Conservation (phyloP, 1,140 invertebrate species). For the Rhopalosiphum maidis region DNA sequence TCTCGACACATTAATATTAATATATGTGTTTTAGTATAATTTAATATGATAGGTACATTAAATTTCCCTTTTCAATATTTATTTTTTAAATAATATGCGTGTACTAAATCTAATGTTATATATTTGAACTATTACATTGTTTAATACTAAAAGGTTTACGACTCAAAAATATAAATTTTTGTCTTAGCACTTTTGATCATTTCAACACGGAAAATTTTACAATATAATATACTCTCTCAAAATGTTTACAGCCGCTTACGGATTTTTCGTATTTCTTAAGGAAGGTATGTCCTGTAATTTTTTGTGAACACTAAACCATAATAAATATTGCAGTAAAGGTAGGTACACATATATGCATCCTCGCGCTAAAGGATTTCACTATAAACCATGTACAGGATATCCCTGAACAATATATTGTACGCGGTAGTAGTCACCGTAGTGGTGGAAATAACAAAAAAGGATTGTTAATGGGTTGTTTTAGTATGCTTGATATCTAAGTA, state of each 20-base stretch:
- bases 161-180: not conserved
- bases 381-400: too few relatives aligned
- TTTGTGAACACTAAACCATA: too few relatives aligned
- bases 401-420: too few relatives aligned
- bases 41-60: not conserved
- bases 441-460: too few relatives aligned
- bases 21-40: not conserved
- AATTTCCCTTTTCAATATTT: not conserved
- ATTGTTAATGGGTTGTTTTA: too few relatives aligned
- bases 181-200: not conserved
- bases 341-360: not conserved
- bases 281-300: too few relatives aligned
- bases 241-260: not conserved
- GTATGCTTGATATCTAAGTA: too few relatives aligned
- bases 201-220: not conserved
- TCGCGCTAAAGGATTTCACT: too few relatives aligned
- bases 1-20: not conserved
- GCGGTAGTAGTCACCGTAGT: too few relatives aligned
- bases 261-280: not conserved
- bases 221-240: not conserved
- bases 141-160: not conserved
- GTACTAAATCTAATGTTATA: not conserved
- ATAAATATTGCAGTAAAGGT: not conserved
- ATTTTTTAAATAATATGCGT: not conserved
- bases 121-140: not conserved